Conservation (phyloP, 30 jellyfish, hydroid and myxozoan species). For the Rhopilema esculentum region DNA sequence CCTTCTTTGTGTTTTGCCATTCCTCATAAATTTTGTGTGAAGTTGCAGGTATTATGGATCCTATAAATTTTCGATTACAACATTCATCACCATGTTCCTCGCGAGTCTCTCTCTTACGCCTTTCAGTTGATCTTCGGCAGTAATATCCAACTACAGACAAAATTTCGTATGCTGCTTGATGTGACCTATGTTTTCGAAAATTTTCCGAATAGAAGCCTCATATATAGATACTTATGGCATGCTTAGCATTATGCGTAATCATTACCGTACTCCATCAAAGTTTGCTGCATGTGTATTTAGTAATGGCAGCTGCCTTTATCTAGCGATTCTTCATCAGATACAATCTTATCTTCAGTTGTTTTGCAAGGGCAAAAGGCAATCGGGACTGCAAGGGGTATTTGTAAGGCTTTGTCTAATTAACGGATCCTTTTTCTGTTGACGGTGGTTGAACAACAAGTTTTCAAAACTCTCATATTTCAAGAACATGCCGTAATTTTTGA, state of each 20-base stretch:
- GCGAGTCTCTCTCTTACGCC: constrained; percentile 10
- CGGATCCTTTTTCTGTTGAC: background rate
- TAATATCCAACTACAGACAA: constrained; percentile 32
- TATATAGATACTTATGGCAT: constrained; percentile 16
- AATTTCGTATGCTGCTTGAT: background rate
- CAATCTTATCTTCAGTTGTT: constrained; percentile 10
- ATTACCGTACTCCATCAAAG: background rate
- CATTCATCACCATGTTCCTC: constrained; percentile 19
- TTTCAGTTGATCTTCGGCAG: constrained; percentile 15
- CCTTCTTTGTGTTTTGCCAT: constrained; percentile 31
- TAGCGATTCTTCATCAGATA: background rate
- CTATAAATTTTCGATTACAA: constrained; percentile 20
- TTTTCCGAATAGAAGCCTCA: constrained; percentile 29
- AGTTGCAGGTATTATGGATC: constrained; percentile 22
- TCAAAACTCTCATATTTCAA: constrained; percentile 24
- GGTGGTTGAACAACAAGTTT: background rate
- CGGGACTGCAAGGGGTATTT: constrained; percentile 48
- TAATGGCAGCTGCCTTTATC: constrained; percentile 20
- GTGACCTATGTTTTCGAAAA: background rate
- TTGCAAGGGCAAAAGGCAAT: constrained; percentile 29
- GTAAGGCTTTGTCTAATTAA: constrained; percentile 45
- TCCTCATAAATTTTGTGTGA: constrained; percentile 16
- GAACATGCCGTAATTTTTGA: constrained; percentile 7
- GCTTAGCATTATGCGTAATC: no score
- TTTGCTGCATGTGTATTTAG: constrained; percentile 7